Conservation (phyloP, 2,888 invertebrate genomes). For the Callinectes sapidus region DNA sequence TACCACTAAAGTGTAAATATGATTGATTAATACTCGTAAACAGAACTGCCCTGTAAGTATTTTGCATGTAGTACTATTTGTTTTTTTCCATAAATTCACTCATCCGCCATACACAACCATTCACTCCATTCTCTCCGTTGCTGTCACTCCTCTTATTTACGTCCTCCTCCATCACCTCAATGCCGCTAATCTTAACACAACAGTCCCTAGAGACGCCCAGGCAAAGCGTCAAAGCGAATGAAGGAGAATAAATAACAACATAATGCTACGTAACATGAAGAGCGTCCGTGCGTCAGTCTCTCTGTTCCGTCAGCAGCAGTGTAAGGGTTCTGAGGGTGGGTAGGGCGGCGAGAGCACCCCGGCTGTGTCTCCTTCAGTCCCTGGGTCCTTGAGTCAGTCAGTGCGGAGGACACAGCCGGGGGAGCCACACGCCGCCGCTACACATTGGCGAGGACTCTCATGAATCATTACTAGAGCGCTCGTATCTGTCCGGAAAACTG, state of each 20-base stretch:
- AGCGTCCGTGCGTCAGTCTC: conserved; percentile 14
- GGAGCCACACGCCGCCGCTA: neutral
- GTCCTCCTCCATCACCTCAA: conserved; percentile 8
- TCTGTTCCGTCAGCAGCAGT: neutral
- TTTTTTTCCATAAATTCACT: neutral
- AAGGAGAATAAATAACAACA: conserved; percentile 4
- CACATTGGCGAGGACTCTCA: neutral
- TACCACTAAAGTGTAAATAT: neutral
- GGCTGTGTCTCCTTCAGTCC: conserved; percentile 29
- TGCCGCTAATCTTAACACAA: neutral
- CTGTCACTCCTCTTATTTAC: neutral
- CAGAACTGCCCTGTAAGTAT: conserved; percentile 9
- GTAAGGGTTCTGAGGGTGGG: neutral
- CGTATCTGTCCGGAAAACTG: neutral
- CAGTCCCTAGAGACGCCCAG: neutral
- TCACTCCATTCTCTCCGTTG: neutral
- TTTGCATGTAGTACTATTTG: neutral
- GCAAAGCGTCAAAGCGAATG: neutral
- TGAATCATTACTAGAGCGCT: neutral
- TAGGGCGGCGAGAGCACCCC: neutral
- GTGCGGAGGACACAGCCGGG: conserved; percentile 17
- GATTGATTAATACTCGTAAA: conserved; percentile 17
- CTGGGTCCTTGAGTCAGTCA: conserved; percentile 30
- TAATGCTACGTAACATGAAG: neutral
- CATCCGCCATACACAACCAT: neutral